These are phyloP conservation scores for Hirundo rustica DNA, from an alignment of 2,797 vertebrate genomes.

Conservation along the genomic window DNA sequence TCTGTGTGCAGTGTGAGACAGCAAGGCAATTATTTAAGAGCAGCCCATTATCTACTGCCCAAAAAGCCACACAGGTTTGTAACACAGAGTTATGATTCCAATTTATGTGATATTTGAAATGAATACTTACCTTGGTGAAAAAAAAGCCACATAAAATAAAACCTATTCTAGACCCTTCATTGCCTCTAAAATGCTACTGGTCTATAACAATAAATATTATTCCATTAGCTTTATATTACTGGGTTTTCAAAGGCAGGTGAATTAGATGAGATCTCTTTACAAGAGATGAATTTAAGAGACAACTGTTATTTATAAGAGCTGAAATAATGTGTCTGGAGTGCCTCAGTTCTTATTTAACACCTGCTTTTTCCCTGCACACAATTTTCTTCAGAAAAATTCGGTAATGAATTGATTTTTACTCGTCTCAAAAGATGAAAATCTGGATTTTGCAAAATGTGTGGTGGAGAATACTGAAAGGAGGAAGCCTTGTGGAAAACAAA, in stretches of 20 bases:
- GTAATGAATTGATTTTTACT: constrained; percentile 22
- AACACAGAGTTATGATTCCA: not conserved
- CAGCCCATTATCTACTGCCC: not conserved
- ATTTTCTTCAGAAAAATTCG: not conserved
- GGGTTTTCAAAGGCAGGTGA: not conserved
- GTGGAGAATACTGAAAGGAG: not conserved
- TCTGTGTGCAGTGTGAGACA: not conserved
- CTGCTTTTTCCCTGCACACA: not conserved
- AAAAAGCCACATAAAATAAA: not conserved
- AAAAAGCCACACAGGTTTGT: not conserved
- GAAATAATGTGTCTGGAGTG: not conserved
- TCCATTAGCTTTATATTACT: not conserved
- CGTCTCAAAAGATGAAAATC: not conserved
- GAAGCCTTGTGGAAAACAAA: constrained; percentile 8
- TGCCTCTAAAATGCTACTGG: not conserved
- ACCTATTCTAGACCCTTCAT: not conserved
- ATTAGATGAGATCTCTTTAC: not conserved
- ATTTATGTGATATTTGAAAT: not conserved
- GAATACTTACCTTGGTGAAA: not conserved
- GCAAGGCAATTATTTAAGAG: not conserved
- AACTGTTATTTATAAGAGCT: not conserved
- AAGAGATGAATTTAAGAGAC: constrained; percentile 15
- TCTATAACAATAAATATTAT: constrained; percentile 7
- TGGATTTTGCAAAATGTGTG: not conserved
- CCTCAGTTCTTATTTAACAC: not conserved